Base-by-base conservation (phyloP, 2,888 invertebrate genomes). In the Drosophila mettleri region DNA sequence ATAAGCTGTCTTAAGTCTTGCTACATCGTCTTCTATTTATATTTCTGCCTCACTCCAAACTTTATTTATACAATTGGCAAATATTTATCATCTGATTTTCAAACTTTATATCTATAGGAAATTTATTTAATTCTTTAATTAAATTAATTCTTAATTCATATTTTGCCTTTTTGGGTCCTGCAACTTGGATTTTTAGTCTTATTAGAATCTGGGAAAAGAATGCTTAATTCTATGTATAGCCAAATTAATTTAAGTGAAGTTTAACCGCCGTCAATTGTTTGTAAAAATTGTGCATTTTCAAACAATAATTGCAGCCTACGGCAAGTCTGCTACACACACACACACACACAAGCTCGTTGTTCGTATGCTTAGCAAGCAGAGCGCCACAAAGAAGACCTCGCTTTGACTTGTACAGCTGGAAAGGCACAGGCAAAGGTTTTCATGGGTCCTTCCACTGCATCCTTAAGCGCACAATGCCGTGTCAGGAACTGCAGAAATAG, bases 391-490 rank as follows among this genome's bases (percentile, higher is more conserved):
- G 45, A 31, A 66, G 65, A 77, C 60, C 59, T 48, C 34, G 20
- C 20, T 51, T 59, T 38, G 41, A 31, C 24, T 67, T 29, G 34
- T 52, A 10, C 31, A 43, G 43, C 24, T 43, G 24, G n/a, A 36
- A 16, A 22, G 33, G 46, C 38, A 20, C 8, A 16, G 8, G 18
- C 5, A 20, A 38, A 34, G n/a, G 5, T 5, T 27, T 39, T 29
- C 16, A 16, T 16, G 27, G 27, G 10, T 27, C 27, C 45, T 12
- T 27, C 45, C 45, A 45, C 27, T 12, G 60, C 70, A 69, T 70
- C 64, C 66, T 70, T 75, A 75, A 87, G 87, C 68, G 65, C 55
- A 60, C 61, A 78, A 87, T 87, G 64, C 64, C 88, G 86, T 83
- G 86, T 69, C 59, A 67, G 58, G 63, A 71, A 69, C 57, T 59